These are phyloP conservation scores for Sparidentex hasta DNA, from an alignment of 2,797 vertebrate genomes.

Conservation along the genomic window DNA sequence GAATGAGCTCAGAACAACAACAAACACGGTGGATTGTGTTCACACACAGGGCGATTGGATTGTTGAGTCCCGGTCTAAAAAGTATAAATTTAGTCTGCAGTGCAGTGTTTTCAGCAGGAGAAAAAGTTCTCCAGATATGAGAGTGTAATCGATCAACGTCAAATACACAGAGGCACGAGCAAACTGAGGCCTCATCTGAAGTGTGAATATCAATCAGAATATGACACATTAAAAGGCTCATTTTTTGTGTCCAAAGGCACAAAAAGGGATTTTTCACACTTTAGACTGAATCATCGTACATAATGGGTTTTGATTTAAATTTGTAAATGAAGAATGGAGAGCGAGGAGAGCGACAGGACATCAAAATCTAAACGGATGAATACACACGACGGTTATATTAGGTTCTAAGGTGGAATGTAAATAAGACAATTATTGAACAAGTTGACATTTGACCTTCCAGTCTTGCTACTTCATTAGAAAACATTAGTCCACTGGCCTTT, in stretches of 20 bases:
- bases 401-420: not conserved
- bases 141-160: not conserved
- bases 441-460: slow-evolving; percentile 13
- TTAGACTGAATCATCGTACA: not conserved
- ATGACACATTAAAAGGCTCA: slow-evolving; percentile 1
- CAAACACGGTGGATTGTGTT: not conserved
- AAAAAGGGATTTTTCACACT: not conserved
- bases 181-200: not conserved
- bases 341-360: not conserved
- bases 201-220: not conserved
- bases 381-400: not conserved
- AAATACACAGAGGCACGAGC: not conserved
- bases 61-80: not conserved
- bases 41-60: too few species aligned
- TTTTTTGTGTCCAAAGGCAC: not conserved
- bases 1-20: not conserved
- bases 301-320: not conserved
- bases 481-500: too few species aligned
- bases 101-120: not conserved
- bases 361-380: not conserved
- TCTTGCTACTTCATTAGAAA: not conserved
- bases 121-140: not conserved
- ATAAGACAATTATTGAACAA: not conserved
- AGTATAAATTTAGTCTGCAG: not conserved
- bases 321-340: not conserved